A percentile compares a stretch with the other conserved stretches of the same genome.
These are phyloP conservation scores for Varanus komodoensis DNA, from an alignment of 2,113 vertebrate species.

Conservation along the genomic window DNA sequence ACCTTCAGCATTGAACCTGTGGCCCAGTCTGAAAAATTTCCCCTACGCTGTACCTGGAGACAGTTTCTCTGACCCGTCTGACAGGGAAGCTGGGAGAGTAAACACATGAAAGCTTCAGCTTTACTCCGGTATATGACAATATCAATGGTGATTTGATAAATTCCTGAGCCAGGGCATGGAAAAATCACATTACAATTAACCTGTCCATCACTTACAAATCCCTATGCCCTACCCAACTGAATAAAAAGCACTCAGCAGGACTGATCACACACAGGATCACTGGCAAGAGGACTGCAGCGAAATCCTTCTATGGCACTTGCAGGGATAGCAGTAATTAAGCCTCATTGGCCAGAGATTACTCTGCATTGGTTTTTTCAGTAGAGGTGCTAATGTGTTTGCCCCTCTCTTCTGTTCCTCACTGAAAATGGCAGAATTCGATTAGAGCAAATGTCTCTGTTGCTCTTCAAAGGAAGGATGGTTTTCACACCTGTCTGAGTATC, in stretches of 20 bases:
- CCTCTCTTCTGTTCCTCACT: neutral
- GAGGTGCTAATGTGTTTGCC: conserved; percentile 19
- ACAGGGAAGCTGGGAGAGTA: neutral
- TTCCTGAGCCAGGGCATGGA: neutral
- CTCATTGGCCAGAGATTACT: neutral
- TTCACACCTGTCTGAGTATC: conserved; percentile 12
- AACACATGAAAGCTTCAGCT: neutral
- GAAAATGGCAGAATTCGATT: conserved; percentile 13
- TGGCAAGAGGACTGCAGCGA: neutral
- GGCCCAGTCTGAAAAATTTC: neutral
- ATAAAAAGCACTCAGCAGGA: neutral
- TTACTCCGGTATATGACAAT: neutral
- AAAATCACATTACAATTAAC: neutral
- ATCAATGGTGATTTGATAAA: conserved; percentile 8
- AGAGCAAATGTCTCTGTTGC: conserved; percentile 3
- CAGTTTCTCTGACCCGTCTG: neutral
- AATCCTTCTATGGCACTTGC: neutral
- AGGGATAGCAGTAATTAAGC: neutral
- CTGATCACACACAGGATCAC: neutral
- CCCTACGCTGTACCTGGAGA: neutral
- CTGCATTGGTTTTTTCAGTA: neutral
- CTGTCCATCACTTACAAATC: neutral
- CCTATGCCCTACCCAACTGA: neutral
- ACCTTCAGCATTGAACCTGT: neutral
- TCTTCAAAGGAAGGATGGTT: conserved; percentile 19